Conservation (phyloP, 2,888 invertebrate genomes). For the Brachyptera putata region DNA sequence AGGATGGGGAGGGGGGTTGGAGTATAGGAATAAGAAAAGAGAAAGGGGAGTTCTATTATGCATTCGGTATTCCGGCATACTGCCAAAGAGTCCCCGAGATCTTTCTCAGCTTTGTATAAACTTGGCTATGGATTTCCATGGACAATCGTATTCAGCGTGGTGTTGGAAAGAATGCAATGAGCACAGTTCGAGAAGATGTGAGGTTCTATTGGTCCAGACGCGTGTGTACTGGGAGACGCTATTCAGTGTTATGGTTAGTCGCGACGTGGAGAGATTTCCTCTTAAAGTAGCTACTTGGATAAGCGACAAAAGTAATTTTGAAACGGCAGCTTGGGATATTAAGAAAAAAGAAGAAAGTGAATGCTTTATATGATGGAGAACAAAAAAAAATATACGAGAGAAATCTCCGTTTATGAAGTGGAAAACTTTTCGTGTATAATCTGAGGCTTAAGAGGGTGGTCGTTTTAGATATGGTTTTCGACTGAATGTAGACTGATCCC, state of each 20-base stretch:
- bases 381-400: too few species aligned
- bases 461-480: neutral
- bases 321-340: constrained; percentile 17
- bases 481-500: neutral
- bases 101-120: constrained; percentile 8
- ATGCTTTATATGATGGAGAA: constrained; percentile 2
- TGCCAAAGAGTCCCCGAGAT: neutral
- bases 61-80: neutral
- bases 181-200: neutral
- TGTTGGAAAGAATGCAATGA: neutral
- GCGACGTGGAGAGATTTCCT: neutral
- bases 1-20: too few species aligned
- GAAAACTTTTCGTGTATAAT: constrained; percentile 27
- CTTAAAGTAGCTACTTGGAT: constrained; percentile 17
- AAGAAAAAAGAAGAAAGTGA: constrained; percentile 12
- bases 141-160: constrained; percentile 6
- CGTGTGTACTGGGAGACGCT: constrained; percentile 5
- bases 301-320: constrained; percentile 25
- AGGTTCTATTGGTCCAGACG: neutral
- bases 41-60: too few species aligned
- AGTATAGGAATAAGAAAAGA: too few species aligned
- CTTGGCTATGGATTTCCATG: neutral
- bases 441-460: constrained; percentile 18
- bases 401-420: constrained; percentile 27
- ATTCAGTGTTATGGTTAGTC: neutral